Evolutionary conservation across 2,797 vertebrate genomes (phyloP), one percentile per base, ranked within the genome.

Genomic region (Holocentrus rufus): DNA sequence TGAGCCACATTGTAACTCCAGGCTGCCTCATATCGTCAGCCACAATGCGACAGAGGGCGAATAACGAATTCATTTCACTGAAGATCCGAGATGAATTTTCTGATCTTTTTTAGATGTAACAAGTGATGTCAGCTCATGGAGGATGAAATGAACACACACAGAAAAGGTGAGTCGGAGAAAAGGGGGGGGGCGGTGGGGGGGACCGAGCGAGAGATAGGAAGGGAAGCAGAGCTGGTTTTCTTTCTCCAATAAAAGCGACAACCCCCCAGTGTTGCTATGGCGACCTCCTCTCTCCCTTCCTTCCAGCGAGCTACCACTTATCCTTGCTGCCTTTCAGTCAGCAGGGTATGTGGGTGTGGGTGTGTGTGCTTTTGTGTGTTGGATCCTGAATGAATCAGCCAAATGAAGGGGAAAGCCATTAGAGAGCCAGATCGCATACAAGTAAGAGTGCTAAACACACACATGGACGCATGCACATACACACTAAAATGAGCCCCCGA

Each of bases 221-320:
- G 73, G 82, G 72, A 80, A 82, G 75, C 75, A 71, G 66, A 84
- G 80, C 80, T 73, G 85, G 86, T 87, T 89, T 85, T 89, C 81
- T 79, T 84, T 89, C 84, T 80, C 87, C 80, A 85, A 87, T 89
- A 88, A 90, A 92, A 89, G 85, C 81, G 83, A 91, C 85, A 86
- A 85, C 85, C 86, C 82, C 82, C 86, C 76, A 54, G 81, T 90
- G 94, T 94, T 93, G 88, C 91, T 79, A 93, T 93, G 90, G 86
- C 72, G 77, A 92, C 89, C 85, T 79, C 69, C 75, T 85, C 83
- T 78, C 76, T 78, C 82, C 68, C 81, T 82, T 85, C 81, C 77
- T 88, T 89, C 91, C 86, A 86, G 84, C 18, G n/a, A 82, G 85
- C 89, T 87, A 84, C 85, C 92, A 90, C 91, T 92, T 89, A 90